A percentile compares a stretch with the other conserved stretches of the same genome.
phyloP scores from a whole-genome alignment of 2,888 invertebrate species.

The Pseudeuparius sepicola region DNA sequence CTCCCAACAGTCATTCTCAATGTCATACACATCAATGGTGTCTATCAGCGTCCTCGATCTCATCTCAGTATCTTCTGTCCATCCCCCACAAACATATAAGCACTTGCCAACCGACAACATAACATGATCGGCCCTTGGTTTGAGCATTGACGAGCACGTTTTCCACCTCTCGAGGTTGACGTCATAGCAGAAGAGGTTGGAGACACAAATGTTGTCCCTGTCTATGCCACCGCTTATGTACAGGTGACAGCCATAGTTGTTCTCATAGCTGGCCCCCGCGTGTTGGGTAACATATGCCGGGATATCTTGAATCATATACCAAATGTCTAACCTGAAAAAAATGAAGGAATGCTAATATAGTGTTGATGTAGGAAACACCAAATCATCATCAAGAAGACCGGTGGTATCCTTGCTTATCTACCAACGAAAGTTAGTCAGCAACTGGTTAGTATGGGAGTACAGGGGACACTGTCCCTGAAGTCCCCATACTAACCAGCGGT shows the following conservation, averaged over 20 bases:
- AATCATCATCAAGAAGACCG: too few relatives aligned
- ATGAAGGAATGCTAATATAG: too few relatives aligned
- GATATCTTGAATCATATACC: slow-evolving; percentile 48
- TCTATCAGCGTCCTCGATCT: slow-evolving; percentile 41
- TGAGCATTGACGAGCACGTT: slow-evolving; percentile 44
- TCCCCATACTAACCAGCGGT: too few relatives aligned
- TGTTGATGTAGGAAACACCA: too few relatives aligned
- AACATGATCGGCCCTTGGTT: slow-evolving; percentile 55
- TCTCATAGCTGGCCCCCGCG: slow-evolving; percentile 41
- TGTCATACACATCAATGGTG: slow-evolving; percentile 56
- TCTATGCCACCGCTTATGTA: slow-evolving; percentile 48
- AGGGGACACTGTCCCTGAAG: too few relatives aligned
- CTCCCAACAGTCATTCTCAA: slow-evolving; percentile 47
- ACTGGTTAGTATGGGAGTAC: too few relatives aligned
- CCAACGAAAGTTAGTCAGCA: too few relatives aligned
- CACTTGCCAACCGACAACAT: slow-evolving; percentile 48
- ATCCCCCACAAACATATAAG: slow-evolving; percentile 56
- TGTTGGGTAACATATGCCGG: slow-evolving; percentile 51
- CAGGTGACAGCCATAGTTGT: slow-evolving; percentile 37
- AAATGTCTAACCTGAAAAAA: slow-evolving; percentile 38
- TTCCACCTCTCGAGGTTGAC: slow-evolving; percentile 45
- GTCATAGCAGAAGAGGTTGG: slow-evolving; percentile 42
- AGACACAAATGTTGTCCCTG: slow-evolving; percentile 41
- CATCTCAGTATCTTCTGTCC: slow-evolving; percentile 46
- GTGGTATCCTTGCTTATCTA: too few relatives aligned